phyloP scores from a whole-genome alignment of 2,797 vertebrate genomes.

The Orestias chungarensis region DNA sequence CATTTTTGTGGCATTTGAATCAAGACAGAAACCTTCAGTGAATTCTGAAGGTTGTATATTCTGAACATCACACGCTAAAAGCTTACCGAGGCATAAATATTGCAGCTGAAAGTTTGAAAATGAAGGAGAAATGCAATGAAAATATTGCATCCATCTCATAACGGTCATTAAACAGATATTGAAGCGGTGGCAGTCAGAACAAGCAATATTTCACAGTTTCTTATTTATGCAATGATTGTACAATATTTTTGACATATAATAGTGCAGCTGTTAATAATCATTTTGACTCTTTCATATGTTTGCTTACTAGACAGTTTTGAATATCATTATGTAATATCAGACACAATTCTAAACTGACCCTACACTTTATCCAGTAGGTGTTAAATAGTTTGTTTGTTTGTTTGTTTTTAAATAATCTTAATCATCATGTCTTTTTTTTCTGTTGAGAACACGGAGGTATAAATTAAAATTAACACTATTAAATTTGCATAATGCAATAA shows the following conservation, averaged over 20 bases:
- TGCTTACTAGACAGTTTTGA: not conserved
- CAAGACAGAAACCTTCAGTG: not conserved
- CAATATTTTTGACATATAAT: not conserved
- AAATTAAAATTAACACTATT: not conserved
- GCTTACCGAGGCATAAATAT: not conserved
- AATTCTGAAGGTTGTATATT: not conserved
- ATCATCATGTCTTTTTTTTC: slow-evolving; percentile 17
- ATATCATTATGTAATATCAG: not conserved
- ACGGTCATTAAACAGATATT: not conserved
- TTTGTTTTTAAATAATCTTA: no score
- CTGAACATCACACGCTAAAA: not conserved
- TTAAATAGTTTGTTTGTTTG: no score
- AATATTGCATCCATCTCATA: not conserved
- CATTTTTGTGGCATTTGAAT: not conserved
- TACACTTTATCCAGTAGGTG: slow-evolving; percentile 41
- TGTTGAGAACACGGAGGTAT: slow-evolving; percentile 4
- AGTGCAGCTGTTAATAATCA: not conserved
- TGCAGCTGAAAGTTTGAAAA: not conserved
- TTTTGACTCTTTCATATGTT: not conserved
- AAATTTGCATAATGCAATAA: no score
- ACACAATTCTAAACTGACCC: not conserved
- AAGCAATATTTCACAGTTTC: no score
- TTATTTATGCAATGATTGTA: no score
- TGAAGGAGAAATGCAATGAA: not conserved
- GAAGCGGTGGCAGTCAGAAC: not conserved